A percentile compares a stretch with the other conserved stretches of the same genome.
Evolutionary conservation across 2,113 vertebrate species (phyloP).

Genomic region (Gambusia affinis): DNA sequence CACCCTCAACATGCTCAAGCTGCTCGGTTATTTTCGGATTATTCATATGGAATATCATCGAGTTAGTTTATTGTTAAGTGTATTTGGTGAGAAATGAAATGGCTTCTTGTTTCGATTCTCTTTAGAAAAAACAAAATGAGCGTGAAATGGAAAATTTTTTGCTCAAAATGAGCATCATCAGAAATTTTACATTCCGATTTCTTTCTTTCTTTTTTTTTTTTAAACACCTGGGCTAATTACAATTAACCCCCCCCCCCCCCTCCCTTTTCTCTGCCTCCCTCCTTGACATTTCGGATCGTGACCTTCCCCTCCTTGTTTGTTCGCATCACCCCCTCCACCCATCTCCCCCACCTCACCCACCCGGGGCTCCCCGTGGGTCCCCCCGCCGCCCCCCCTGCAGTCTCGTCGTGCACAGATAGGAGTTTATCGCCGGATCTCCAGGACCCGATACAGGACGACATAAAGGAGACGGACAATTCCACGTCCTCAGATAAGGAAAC

Average conservation of each 20-base stretch:
- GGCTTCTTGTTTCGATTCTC: neutral
- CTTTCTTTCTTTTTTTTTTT: too few relatives aligned
- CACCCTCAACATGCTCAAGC: neutral
- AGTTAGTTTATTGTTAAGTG: neutral
- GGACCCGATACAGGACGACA: slow-evolving; percentile 92
- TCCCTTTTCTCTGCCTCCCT: neutral
- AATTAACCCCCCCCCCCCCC: neutral
- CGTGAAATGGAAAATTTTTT: neutral
- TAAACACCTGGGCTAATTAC: slow-evolving; percentile 30
- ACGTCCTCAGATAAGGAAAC: slow-evolving; percentile 98
- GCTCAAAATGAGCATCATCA: neutral
- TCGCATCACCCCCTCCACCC: neutral
- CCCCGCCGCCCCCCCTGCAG: slow-evolving; percentile 63
- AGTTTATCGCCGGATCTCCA: slow-evolving; percentile 97
- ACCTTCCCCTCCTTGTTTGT: slow-evolving; percentile 51
- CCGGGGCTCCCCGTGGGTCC: too few relatives aligned
- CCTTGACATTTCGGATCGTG: slow-evolving; percentile 49
- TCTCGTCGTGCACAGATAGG: slow-evolving; percentile 97
- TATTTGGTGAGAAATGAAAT: neutral
- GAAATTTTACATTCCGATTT: neutral
- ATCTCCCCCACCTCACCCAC: neutral
- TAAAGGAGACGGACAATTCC: slow-evolving; percentile 96
- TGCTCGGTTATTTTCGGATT: neutral
- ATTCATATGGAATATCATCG: neutral
- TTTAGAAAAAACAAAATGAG: neutral